Conservation (phyloP, 2,888 invertebrate species). For the Callimorpha dominula region DNA sequence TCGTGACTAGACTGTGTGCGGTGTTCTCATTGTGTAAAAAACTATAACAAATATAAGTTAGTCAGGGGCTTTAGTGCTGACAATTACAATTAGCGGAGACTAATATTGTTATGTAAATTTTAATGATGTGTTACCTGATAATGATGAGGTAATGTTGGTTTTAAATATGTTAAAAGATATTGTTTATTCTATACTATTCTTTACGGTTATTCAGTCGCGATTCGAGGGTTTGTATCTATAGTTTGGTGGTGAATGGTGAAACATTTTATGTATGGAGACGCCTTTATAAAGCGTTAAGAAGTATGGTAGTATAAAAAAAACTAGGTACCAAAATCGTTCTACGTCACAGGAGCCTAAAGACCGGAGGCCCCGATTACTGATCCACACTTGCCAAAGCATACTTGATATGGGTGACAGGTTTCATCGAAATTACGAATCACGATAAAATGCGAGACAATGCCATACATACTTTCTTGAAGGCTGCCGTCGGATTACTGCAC, state of each 20-base stretch:
- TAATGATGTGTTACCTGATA: background rate
- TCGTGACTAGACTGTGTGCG: conserved; percentile 36
- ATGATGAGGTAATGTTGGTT: conserved; percentile 6
- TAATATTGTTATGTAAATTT: conserved; percentile 19
- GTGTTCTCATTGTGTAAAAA: conserved; percentile 20
- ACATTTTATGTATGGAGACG: background rate
- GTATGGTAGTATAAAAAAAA: too few species aligned
- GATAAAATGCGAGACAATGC: background rate
- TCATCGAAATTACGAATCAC: background rate
- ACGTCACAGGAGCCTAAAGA: background rate
- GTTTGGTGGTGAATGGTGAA: background rate
- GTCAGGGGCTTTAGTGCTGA: conserved; percentile 6
- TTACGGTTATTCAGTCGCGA: background rate
- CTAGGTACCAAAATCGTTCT: background rate
- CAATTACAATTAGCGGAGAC: conserved; percentile 1
- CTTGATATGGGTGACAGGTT: background rate
- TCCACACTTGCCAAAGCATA: background rate
- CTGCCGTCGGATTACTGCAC: background rate
- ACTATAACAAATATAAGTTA: conserved; percentile 4
- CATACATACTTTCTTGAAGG: background rate
- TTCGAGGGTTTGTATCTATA: background rate
- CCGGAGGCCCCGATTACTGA: background rate
- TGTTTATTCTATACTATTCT: background rate
- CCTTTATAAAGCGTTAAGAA: too few species aligned
- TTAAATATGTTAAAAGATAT: background rate